Evolutionary conservation across 1,140 invertebrate species (phyloP).

Genomic region (Papilio helenus): DNA sequence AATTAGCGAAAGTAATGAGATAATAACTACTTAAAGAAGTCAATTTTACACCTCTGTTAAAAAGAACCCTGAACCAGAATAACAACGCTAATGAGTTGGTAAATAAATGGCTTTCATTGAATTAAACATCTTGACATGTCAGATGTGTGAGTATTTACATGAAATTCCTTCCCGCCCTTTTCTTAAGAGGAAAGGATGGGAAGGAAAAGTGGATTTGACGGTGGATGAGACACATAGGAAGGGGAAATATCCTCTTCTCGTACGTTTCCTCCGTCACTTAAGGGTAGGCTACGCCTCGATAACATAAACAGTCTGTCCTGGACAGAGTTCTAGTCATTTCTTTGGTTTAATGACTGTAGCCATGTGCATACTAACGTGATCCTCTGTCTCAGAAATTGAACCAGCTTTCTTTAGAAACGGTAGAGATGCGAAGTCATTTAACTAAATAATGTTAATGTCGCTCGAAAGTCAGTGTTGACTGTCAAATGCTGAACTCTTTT

Average conservation of each 20-base stretch:
- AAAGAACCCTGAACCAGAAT: background rate
- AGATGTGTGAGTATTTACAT: no score
- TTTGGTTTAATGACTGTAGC: background rate
- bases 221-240: no score
- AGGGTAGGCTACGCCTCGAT: no score
- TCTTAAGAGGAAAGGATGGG: no score
- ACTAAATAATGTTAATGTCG: conserved; percentile 29
- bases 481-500: background rate
- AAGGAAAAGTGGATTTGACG: no score
- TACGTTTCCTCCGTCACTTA: no score
- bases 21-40: background rate
- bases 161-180: no score
- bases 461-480: conserved; percentile 10
- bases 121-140: no score
- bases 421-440: conserved; percentile 26
- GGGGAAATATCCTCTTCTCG: no score
- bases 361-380: conserved; percentile 17
- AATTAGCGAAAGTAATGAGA: background rate
- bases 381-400: background rate
- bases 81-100: no score
- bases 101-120: no score
- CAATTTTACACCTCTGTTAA: background rate
- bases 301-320: no score
- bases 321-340: background rate
- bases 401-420: conserved; percentile 34